phyloP scores from a whole-genome alignment of 2,888 invertebrate genomes.

The Incurvaria masculella region DNA sequence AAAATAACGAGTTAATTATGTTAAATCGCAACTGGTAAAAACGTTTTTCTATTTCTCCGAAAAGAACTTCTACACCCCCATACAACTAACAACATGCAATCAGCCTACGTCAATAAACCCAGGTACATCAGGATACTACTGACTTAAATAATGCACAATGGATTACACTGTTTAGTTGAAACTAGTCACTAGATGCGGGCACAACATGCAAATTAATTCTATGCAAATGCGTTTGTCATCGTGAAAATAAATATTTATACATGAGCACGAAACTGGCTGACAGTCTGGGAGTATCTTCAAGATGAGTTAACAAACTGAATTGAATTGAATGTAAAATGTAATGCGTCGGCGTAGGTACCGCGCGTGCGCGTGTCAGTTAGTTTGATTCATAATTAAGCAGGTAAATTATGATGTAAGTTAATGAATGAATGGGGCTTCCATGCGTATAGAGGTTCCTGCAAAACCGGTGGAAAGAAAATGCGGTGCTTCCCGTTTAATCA shows the following conservation, averaged over 20 bases:
- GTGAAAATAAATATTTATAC: constrained; percentile 54
- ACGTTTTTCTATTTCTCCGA: no score
- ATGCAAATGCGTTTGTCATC: constrained; percentile 54
- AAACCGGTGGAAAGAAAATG: not conserved
- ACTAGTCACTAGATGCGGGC: no score
- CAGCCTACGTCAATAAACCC: no score
- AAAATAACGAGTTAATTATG: no score
- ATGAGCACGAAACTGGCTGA: constrained; percentile 2
- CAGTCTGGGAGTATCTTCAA: not conserved
- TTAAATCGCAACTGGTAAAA: no score
- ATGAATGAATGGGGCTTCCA: not conserved
- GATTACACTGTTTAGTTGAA: no score
- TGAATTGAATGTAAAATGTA: not conserved
- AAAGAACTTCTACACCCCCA: no score
- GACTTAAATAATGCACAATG: no score
- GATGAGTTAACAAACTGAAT: not conserved
- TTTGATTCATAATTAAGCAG: not conserved
- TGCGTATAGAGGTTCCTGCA: not conserved
- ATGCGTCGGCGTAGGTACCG: not conserved
- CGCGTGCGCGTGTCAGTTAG: not conserved
- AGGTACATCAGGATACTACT: no score
- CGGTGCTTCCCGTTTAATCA: no score
- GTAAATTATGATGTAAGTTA: not conserved
- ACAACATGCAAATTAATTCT: constrained; percentile 16
- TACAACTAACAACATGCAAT: no score